Conservation (phyloP, 2,113 vertebrate species). For the Astur gentilis region DNA sequence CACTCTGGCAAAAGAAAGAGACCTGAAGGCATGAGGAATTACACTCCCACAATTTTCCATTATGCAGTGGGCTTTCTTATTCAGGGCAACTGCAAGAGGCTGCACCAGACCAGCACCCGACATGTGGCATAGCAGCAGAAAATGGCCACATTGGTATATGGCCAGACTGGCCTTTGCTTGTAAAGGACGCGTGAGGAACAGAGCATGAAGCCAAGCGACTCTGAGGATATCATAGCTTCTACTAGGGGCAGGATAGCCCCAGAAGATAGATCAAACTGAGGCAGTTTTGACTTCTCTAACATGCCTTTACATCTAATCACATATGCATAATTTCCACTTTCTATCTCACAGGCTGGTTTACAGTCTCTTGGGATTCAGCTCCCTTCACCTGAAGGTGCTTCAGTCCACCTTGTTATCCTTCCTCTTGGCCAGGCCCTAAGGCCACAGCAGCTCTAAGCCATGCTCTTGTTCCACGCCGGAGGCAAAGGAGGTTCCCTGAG, state of each 20-base stretch:
- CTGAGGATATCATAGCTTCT: background rate
- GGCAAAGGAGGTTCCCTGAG: background rate
- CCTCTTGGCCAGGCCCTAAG: background rate
- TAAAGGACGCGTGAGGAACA: background rate
- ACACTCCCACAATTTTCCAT: background rate
- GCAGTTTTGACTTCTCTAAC: background rate
- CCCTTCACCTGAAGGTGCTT: background rate
- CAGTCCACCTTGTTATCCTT: background rate
- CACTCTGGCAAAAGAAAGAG: background rate
- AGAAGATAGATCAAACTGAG: background rate
- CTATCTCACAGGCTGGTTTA: background rate
- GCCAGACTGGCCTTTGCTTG: background rate
- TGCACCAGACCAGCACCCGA: background rate
- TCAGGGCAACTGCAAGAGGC: background rate
- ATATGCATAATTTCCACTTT: background rate
- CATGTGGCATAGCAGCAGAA: background rate
- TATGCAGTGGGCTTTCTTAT: background rate
- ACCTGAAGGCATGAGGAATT: background rate
- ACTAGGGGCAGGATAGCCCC: background rate
- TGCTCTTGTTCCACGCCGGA: background rate
- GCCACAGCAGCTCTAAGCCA: background rate
- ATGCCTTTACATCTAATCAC: background rate
- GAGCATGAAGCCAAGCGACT: background rate
- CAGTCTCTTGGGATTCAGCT: background rate
- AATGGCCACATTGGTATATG: accelerated